Percentiles rank a stretch among this genome's conserved stretches.
Conservation (phyloP, 2,888 invertebrate genomes). For the Metellina segmentata region DNA sequence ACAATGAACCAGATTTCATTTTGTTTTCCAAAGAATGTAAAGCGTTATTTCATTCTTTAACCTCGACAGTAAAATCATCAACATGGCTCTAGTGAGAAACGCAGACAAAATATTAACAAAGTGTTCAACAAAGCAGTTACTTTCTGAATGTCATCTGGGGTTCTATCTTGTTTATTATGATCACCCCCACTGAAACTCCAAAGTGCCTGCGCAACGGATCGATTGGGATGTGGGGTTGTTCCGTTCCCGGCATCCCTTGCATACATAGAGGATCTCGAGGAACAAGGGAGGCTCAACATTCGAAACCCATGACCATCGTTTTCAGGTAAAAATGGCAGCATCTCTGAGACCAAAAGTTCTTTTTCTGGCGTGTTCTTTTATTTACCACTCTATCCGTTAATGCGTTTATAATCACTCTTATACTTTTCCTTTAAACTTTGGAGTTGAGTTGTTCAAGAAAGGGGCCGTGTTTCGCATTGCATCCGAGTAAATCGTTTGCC, state of each 20-base stretch:
- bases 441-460: too few species aligned
- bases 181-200: background rate
- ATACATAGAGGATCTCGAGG: constrained; percentile 11
- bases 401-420: too few species aligned
- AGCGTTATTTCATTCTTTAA: background rate
- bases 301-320: constrained; percentile 39
- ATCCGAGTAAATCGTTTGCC: too few species aligned
- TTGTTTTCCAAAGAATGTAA: background rate
- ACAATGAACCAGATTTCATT: too few species aligned
- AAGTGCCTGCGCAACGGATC: constrained; percentile 45
- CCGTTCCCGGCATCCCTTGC: constrained; percentile 62
- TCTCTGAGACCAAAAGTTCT: too few species aligned
- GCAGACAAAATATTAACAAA: background rate
- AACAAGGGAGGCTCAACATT: constrained; percentile 18
- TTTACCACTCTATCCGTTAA: background rate
- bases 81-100: background rate
- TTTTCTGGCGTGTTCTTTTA: background rate
- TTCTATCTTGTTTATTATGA: background rate
- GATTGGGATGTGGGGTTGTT: constrained; percentile 36
- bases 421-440: too few species aligned
- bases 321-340: constrained; percentile 39
- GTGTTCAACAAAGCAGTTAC: background rate
- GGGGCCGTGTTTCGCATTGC: too few species aligned
- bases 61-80: background rate
- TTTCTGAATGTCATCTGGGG: background rate